These are phyloP conservation scores for human (Homo sapiens) DNA, from an alignment of 2,113 vertebrate genomes.

Conservation along the genomic window GRCh38 chr2:154165501-154166000, in stretches of 20 bases:
- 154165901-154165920: background rate
- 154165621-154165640: background rate
- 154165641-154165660: background rate
- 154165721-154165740: background rate
- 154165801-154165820: constrained; percentile 52
- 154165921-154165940: background rate
- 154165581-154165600: background rate
- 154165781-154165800: background rate
- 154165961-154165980: background rate
- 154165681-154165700: background rate
- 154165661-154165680: background rate
- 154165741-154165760: background rate
- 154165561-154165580: background rate
- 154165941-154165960: background rate
- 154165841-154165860: background rate
- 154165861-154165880: constrained; percentile 15
- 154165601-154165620: background rate
- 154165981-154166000: background rate
- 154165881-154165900: background rate
- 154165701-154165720: background rate
- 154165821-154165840: background rate
- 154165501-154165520: background rate
- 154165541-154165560: background rate
- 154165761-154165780: constrained; percentile 45
- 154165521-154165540: background rate